Evolutionary conservation across 2,888 invertebrate species (phyloP).

Genomic region (Teleiodes luculella): DNA sequence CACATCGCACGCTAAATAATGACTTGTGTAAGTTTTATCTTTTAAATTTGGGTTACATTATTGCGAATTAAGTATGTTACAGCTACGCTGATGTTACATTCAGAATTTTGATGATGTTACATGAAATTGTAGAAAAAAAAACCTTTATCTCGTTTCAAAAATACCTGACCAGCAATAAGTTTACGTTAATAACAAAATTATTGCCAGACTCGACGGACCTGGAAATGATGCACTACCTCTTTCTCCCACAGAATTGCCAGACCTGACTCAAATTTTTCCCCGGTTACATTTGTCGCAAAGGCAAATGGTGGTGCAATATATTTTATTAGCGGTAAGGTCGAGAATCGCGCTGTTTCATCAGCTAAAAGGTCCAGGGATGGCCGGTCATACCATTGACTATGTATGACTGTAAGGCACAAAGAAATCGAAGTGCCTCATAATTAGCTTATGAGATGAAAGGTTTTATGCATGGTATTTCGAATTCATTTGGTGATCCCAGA

Average conservation of each 20-base stretch:
- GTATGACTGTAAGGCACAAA: constrained; percentile 42
- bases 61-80: no score
- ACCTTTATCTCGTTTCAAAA: not conserved
- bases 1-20: no score
- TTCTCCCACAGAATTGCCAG: not conserved
- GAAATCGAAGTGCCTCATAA: not conserved
- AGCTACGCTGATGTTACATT: no score
- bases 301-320: constrained; percentile 38
- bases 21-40: not conserved
- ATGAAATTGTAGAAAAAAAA: no score
- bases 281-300: constrained; percentile 5
- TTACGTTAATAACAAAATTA: not conserved
- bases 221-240: not conserved
- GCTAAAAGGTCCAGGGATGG: constrained; percentile 47
- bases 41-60: no score
- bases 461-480: not conserved
- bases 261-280: not conserved
- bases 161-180: not conserved
- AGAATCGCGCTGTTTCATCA: constrained; percentile 41
- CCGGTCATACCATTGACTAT: constrained; percentile 54
- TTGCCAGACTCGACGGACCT: not conserved
- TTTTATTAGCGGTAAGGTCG: constrained; percentile 33
- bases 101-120: no score
- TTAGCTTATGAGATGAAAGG: not conserved
- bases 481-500: no score